Evolutionary conservation across 2,797 vertebrate genomes (phyloP).

Genomic region (Gymnopithys bicolor): DNA sequence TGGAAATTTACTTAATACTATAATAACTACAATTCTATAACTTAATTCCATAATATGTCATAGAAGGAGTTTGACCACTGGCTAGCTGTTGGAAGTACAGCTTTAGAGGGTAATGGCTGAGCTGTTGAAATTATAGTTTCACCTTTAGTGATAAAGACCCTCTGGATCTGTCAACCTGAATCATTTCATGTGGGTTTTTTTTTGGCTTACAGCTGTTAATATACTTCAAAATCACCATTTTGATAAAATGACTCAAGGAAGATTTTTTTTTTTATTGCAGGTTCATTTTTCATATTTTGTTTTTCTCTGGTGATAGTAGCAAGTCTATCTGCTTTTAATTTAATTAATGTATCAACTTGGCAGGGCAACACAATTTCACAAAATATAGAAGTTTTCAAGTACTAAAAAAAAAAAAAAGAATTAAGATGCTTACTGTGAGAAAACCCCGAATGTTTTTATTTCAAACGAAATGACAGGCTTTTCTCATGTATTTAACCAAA

Average conservation of each 20-base stretch:
- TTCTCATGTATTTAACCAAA: background rate
- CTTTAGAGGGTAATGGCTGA: background rate
- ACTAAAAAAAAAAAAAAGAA: background rate
- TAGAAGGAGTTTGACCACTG: background rate
- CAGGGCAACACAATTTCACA: background rate
- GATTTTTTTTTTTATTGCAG: background rate
- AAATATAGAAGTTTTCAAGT: background rate
- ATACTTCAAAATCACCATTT: background rate
- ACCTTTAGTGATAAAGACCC: background rate
- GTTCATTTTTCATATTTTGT: constrained; percentile 42
- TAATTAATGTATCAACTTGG: constrained; percentile 33
- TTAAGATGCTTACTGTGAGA: background rate
- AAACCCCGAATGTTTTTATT: background rate
- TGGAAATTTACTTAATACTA: background rate
- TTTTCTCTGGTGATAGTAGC: constrained; percentile 17
- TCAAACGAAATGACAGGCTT: background rate
- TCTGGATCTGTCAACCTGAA: background rate
- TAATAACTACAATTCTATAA: background rate
- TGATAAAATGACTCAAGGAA: constrained; percentile 24
- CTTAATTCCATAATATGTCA: background rate
- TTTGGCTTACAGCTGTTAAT: background rate
- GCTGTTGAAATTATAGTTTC: background rate
- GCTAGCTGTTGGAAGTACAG: background rate
- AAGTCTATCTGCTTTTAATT: constrained; percentile 32
- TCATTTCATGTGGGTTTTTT: background rate